phyloP scores from a whole-genome alignment of 2,113 vertebrate species.

The Cisticola juncidis region DNA sequence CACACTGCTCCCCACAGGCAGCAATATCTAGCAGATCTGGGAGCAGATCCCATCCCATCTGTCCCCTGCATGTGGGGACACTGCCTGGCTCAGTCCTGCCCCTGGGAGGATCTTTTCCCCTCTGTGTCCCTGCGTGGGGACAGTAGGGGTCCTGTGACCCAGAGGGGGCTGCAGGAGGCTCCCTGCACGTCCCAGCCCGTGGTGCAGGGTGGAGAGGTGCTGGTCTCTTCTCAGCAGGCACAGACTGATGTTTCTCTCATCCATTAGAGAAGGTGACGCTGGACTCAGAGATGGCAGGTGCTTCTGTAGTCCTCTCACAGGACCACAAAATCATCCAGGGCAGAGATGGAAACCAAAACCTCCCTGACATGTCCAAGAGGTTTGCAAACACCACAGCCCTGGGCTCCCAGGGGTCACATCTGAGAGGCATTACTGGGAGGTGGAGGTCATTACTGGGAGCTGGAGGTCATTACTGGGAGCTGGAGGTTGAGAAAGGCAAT shows the following conservation, averaged over 20 bases:
- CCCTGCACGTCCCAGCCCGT: rapidly evolving
- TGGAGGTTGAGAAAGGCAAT: background rate
- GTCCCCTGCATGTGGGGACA: rapidly evolving
- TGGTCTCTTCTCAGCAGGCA: rapidly evolving
- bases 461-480: constrained; percentile 75
- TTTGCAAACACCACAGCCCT: too few relatives aligned
- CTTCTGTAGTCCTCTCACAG: background rate
- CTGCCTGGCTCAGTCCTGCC: background rate
- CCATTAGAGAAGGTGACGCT: constrained; percentile 36
- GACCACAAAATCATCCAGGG: constrained; percentile 18
- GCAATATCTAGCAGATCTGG: background rate
- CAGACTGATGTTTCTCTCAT: rapidly evolving
- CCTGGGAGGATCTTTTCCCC: background rate
- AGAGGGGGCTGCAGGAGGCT: background rate
- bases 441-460: constrained; percentile 76
- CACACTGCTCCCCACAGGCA: background rate
- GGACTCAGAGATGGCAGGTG: constrained; percentile 43
- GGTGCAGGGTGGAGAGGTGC: background rate
- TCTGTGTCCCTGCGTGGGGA: rapidly evolving
- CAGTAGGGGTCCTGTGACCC: rapidly evolving
- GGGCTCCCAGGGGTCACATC: constrained; percentile 7
- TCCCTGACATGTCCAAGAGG: constrained; percentile 24
- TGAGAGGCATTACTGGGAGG: constrained; percentile 71
- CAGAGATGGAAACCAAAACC: background rate
- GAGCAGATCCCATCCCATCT: rapidly evolving